phyloP scores from a whole-genome alignment of 2,888 invertebrate species.

The Craniophora ligustri region DNA sequence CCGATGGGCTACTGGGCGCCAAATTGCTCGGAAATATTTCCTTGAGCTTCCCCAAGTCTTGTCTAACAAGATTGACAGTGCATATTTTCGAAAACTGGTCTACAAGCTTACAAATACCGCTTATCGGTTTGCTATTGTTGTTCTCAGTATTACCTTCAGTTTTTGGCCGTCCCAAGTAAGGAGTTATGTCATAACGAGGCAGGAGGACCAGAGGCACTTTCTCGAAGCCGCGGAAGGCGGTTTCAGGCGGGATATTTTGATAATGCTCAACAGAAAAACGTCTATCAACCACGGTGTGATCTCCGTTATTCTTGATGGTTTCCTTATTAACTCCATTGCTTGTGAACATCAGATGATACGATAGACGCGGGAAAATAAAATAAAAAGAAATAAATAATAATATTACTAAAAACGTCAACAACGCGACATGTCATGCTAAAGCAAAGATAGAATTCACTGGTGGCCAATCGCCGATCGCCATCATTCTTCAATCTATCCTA shows the following conservation, averaged over 20 bases:
- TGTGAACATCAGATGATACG: slow-evolving; percentile 63
- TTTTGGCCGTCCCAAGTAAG: slow-evolving; percentile 54
- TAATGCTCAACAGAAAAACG: slow-evolving; percentile 24
- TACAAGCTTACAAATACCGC: slow-evolving; percentile 16
- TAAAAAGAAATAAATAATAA: slow-evolving; percentile 62
- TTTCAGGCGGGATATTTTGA: slow-evolving; percentile 59
- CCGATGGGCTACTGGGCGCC: slow-evolving; percentile 27
- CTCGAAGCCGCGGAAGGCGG: slow-evolving; percentile 67
- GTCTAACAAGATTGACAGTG: slow-evolving; percentile 61
- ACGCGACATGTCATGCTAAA: slow-evolving; percentile 58
- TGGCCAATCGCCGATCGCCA: slow-evolving; percentile 38
- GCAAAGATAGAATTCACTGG: slow-evolving; percentile 11
- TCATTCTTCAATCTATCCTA: slow-evolving; percentile 18
- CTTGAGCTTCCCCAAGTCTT: slow-evolving; percentile 65
- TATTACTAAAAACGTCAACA: slow-evolving; percentile 67
- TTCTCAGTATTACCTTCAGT: slow-evolving; percentile 1
- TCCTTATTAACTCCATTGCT: slow-evolving; percentile 65
- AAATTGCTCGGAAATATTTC: slow-evolving; percentile 21
- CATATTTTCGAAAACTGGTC: slow-evolving; percentile 60
- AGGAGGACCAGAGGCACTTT: slow-evolving; percentile 67
- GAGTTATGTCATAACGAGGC: slow-evolving; percentile 67
- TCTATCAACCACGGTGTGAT: slow-evolving; percentile 31
- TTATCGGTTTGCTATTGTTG: slow-evolving; percentile 1
- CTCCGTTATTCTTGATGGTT: slow-evolving; percentile 24
- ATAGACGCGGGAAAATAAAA: slow-evolving; percentile 64